phyloP scores from a whole-genome alignment of 2,797 vertebrate species.

The Sciurus vulgaris region DNA sequence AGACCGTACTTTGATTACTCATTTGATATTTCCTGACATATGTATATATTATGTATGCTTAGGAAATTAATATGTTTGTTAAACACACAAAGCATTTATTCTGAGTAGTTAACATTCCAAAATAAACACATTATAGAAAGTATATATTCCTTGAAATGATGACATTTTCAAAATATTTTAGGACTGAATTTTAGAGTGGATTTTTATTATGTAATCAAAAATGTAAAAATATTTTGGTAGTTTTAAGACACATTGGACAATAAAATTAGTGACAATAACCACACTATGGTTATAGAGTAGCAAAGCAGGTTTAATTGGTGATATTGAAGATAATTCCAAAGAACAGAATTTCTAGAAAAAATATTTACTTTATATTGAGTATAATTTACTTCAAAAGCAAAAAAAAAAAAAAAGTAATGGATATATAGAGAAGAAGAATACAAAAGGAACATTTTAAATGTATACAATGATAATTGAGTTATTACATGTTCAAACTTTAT shows the following conservation, averaged over 20 bases:
- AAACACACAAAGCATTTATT: not conserved
- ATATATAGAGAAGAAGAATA: not conserved
- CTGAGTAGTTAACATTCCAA: not conserved
- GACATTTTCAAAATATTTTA: not conserved
- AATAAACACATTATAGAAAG: not conserved
- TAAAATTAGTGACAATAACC: not conserved
- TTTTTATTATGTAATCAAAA: not conserved
- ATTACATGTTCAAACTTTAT: not conserved
- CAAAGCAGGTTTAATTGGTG: not conserved
- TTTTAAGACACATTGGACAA: not conserved
- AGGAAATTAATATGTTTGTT: not conserved
- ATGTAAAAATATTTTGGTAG: not conserved
- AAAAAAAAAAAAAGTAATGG: not conserved
- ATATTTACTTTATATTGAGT: not conserved
- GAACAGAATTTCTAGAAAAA: not conserved
- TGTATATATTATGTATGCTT: not conserved
- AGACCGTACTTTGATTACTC: not conserved
- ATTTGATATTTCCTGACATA: not conserved
- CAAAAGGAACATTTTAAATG: not conserved
- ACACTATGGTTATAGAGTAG: not conserved
- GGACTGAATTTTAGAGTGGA: not conserved
- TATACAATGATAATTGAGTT: not conserved
- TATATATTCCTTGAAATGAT: not conserved
- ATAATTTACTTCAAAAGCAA: not conserved
- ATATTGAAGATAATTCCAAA: not conserved